Base-by-base conservation (phyloP, 1,140 invertebrate genomes). In the Aleiodes sp. region DNA sequence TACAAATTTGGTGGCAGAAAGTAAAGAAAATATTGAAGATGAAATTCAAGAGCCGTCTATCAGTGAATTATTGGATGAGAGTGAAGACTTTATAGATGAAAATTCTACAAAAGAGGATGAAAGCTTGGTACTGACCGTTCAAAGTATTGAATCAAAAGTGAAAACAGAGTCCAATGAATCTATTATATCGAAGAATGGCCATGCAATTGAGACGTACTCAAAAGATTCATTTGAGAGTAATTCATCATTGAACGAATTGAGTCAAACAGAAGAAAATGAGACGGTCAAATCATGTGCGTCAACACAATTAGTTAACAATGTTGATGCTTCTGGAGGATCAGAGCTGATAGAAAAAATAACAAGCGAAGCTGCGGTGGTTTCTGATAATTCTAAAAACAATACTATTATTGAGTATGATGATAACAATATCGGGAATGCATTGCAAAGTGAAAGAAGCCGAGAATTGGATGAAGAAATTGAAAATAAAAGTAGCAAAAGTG, bases 171-270 rank as follows among this genome's bases (percentile, higher is more conserved):
- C 56, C 29, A 0, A 12, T 12, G 19, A 9, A 24, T 21, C 19
- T 37, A 7, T n/a, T 0, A 24, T 43, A 9, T 61, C 35, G 2
- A n/a, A 14, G 16, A 62, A 56, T 28, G n/a, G n/a, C 16, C 0
- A 19, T 14, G 33, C 52, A n/a, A 57, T 21, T 60, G 56, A 19
- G 12, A 28, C 29, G 6, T 72, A 72, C 29, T 72, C 70, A 4
- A 24, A 69, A 24, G 70, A 72, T 16, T 65, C 70, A 0, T 72
- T 72, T 31, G 66, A 72, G 29, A 65, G 37, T 14, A 26, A 52
- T 33, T 8, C 14, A 35, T 62, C 39, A 8, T 2, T 14, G 21
- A 46, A 26, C 46, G 31, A 29, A 46, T 33, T 35, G n/a, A 24
- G 12, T 26, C 43, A 33, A 43, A 14, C 9, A 31, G 12, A 19